phyloP scores from a whole-genome alignment of 1,140 invertebrate genomes.

The Cydia fagiglandana region DNA sequence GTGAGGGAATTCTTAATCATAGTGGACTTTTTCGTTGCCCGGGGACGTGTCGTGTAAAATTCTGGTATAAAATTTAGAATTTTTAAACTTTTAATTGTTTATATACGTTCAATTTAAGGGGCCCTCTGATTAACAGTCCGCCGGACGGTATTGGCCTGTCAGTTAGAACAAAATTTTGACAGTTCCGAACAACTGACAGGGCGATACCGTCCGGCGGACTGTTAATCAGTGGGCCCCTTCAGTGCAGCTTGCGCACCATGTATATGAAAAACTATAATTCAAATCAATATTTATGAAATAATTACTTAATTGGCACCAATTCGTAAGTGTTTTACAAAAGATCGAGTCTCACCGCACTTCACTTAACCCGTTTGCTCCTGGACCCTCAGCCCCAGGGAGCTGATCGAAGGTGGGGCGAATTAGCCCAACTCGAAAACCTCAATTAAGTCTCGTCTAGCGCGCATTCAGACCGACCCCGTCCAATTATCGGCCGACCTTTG shows the following conservation, averaged over 20 bases:
- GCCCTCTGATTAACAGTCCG: no score
- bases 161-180: no score
- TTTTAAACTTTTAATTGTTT: neutral
- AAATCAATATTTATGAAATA: neutral
- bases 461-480: conserved; percentile 72
- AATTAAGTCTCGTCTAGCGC: conserved; percentile 77
- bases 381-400: conserved; percentile 53
- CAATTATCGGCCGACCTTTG: conserved; percentile 74
- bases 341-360: conserved; percentile 47
- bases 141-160: no score
- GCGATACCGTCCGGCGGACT: no score
- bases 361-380: conserved; percentile 50
- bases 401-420: conserved; percentile 74
- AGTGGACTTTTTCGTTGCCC: conserved; percentile 45
- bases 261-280: neutral
- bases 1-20: conserved; percentile 72
- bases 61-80: neutral
- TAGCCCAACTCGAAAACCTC: conserved; percentile 77
- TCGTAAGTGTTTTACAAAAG: conserved; percentile 42
- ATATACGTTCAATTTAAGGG: neutral
- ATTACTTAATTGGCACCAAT: neutral
- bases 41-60: conserved; percentile 20
- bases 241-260: neutral
- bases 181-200: no score
- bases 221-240: no score